Evolutionary conservation across 2,797 vertebrate genomes (phyloP), one percentile per base, ranked within the genome.

Genomic region (Clarias pachynema): DNA sequence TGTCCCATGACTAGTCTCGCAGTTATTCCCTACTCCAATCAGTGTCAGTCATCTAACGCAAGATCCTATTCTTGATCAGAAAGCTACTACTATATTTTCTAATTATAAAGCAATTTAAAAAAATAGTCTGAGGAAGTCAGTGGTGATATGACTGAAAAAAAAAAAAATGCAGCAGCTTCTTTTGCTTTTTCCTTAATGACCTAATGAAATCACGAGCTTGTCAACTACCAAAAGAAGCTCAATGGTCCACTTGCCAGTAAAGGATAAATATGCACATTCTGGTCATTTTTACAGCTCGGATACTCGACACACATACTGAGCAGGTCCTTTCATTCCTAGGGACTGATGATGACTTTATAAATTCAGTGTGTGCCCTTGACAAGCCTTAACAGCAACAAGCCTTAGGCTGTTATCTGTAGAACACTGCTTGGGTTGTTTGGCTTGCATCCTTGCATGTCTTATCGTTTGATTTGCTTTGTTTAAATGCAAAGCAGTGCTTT

Each of bases 201-300:
- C 26, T 59, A 18, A 59, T 59, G 29, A 26, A 59, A 59, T 59
- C 24, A 15, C 0, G 9, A 77, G 20, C 74, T 59, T 77, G 29
- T 59, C 29, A 31, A 59, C 49, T 26, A 56, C 26, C 44, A 77
- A 34, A 57, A 77, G 74, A 34, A 77, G 56, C 29, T 59, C 29
- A 77, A 7, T 77, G 74, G 74, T 59, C 74, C 29, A 34, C 20
- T 77, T 14, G 24, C 24, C 14, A 53, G 44, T 53, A 74, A 20
- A 77, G 10, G 18, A 77, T 59, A 78, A 78, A 78, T 78, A 62
- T 60, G 31, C 60, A 22, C 31, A 78, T 60, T 78, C 60, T 78
- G 10, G 56, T 60, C 56, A 59, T 60, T 78, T 78, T 78, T 22
- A 78, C 73, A 16, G 31, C 56, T 37, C 5, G 5, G 60, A 57